phyloP scores from a whole-genome alignment of 2,797 vertebrate genomes.

The Cirrhinus mrigala region DNA sequence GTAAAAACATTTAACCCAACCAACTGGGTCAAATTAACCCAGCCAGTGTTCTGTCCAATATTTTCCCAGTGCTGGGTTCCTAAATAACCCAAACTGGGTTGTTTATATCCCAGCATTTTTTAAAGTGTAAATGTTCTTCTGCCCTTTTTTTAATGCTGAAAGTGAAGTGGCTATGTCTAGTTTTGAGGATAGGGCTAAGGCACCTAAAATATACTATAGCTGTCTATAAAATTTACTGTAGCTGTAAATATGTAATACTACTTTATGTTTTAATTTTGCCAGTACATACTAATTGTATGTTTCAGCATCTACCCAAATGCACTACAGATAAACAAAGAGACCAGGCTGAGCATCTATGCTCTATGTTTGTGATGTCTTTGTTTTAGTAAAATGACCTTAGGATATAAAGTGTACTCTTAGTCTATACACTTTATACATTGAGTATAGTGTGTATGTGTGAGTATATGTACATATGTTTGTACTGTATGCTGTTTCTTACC shows the following conservation, averaged over 20 bases:
- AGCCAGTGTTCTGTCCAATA: too few relatives aligned
- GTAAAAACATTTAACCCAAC: too few relatives aligned
- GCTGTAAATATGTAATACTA: not conserved
- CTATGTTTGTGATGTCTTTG: not conserved
- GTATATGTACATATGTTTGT: not conserved
- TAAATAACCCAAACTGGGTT: too few relatives aligned
- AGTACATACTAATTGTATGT: not conserved
- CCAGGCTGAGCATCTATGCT: not conserved
- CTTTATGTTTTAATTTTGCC: not conserved
- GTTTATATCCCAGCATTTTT: too few relatives aligned
- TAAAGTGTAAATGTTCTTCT: too few relatives aligned
- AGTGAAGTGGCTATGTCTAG: too few relatives aligned
- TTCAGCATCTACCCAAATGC: not conserved
- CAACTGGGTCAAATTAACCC: too few relatives aligned
- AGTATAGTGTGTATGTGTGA: slow-evolving; percentile 5
- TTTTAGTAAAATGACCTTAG: not conserved
- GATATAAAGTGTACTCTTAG: not conserved
- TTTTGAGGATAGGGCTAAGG: too few relatives aligned
- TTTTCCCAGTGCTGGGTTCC: too few relatives aligned
- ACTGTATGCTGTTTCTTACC: slow-evolving; percentile 66
- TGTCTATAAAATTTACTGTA: too few relatives aligned
- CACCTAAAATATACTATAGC: not conserved
- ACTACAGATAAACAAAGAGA: not conserved
- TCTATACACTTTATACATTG: not conserved
- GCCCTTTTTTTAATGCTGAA: too few relatives aligned